Base-by-base conservation (phyloP, 1,140 invertebrate genomes). In the Scaptomyza pallida region DNA sequence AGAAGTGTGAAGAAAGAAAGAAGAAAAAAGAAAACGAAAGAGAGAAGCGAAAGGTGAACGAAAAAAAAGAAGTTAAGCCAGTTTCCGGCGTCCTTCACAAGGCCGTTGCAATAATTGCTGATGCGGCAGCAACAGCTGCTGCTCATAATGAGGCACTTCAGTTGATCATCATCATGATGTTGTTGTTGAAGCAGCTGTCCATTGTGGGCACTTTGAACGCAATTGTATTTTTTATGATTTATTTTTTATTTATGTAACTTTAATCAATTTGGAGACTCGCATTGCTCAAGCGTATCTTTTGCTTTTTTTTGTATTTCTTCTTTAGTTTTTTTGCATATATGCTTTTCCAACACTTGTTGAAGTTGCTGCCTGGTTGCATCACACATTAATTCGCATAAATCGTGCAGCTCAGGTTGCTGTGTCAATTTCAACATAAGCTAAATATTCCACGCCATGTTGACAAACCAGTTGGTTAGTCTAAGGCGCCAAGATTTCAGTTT, bases 81-180 rank as follows among this genome's bases (percentile, higher is more conserved):
- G 82, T 88, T 88, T 88, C 83, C 82, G 78, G 82, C 82, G 82
- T 88, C 82, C 82, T 88, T 88, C 82, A 88, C 82, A 88, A 88
- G 82, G 82, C 82, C 82, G 83, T 88, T 88, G 65, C 57, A 72
- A 59, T 70, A 63, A 80, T 67, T 72, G 52, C 52, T 43, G 72
- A 57, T 69, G 78, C 74, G 23, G 73, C 60, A 61, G 30, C 33
- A 16, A 12, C 33, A 9, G 26, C 33, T n/a, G 62, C 30, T 48
- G 19, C 17, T 52, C 30, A 52, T 45, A 8, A 47, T 37, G 26
- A 30, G 8, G 44, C 15, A 21, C 26, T 30, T 30, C 26, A 30
- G 26, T n/a, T n/a, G n/a, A n/a, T n/a, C n/a, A 21, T 21, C 26
- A 30, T 30, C 2, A 30, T 30, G 26, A 30, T 30, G 0, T 9